Evolutionary conservation across 2,888 invertebrate species (phyloP).

Genomic region (Anthoptus insignis): DNA sequence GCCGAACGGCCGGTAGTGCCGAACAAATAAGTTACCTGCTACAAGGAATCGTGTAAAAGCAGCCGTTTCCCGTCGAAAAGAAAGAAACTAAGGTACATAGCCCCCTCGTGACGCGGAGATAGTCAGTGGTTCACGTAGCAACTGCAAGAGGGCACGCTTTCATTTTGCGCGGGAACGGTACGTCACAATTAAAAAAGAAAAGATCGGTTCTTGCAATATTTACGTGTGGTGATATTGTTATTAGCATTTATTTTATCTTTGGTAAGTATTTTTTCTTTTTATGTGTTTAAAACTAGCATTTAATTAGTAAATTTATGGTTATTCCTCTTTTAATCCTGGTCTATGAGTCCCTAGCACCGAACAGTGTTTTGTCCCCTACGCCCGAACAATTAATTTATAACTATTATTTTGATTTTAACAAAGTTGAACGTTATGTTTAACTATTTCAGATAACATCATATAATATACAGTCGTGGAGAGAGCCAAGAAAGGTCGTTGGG

Average conservation of each 20-base stretch:
- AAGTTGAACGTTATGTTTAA: background rate
- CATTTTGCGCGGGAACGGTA: conserved; percentile 11
- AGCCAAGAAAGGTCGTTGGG: conserved; percentile 46
- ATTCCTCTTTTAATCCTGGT: conserved; percentile 1
- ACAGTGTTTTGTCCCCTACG: conserved; percentile 8
- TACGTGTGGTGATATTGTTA: background rate
- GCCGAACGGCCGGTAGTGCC: conserved; percentile 22
- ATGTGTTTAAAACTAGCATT: background rate
- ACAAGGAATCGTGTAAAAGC: background rate
- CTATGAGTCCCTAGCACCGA: background rate
- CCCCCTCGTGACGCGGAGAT: background rate
- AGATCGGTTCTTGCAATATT: background rate
- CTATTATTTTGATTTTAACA: conserved; percentile 15
- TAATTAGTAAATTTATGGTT: background rate
- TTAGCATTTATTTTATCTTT: background rate
- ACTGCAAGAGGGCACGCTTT: background rate
- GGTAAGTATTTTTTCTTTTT: background rate
- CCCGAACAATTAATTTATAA: conserved; percentile 17
- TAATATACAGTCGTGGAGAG: conserved; percentile 16
- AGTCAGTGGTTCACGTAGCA: background rate
- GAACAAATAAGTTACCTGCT: background rate
- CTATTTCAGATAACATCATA: background rate
- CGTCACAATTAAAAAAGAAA: background rate
- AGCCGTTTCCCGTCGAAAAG: background rate
- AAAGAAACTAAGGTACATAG: background rate